A percentile compares a stretch with the other conserved stretches of the same genome.
These are phyloP conservation scores for Vanacampus margaritifer DNA, from an alignment of 2,113 vertebrate species.

Conservation along the genomic window DNA sequence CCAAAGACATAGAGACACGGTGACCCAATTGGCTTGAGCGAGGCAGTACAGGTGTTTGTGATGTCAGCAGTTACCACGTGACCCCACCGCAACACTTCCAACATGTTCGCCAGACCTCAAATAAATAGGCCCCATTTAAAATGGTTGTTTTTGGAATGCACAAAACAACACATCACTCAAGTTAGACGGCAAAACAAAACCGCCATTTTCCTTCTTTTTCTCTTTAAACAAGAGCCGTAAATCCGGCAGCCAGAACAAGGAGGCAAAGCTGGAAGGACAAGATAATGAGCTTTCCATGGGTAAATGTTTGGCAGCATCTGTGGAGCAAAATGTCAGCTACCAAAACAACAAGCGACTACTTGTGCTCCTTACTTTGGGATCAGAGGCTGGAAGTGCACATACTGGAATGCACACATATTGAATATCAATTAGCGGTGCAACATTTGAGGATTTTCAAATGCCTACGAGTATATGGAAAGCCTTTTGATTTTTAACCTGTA, in stretches of 20 bases:
- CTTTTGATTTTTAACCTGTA: background rate
- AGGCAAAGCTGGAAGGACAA: conserved; percentile 43
- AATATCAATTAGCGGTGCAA: background rate
- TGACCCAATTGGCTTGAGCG: conserved; percentile 9
- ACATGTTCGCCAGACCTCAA: background rate
- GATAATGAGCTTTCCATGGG: conserved; percentile 48
- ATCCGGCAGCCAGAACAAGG: conserved; percentile 17
- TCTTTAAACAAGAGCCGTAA: conserved; percentile 18
- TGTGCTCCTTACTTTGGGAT: background rate
- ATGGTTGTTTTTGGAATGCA: conserved; percentile 6
- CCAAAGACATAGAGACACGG: conserved; percentile 10
- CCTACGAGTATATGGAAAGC: background rate
- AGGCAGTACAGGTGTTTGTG: conserved; percentile 32
- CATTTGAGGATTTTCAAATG: background rate
- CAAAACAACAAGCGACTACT: conserved; percentile 2
- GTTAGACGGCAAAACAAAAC: background rate
- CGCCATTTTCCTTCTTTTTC: background rate
- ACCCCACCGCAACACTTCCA: background rate
- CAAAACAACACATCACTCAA: background rate
- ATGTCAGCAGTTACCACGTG: conserved; percentile 8
- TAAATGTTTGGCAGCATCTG: conserved; percentile 19
- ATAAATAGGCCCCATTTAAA: background rate
- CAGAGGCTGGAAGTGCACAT: background rate
- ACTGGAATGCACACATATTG: background rate
- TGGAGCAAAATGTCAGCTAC: conserved; percentile 12